Percentiles rank a stretch among this genome's conserved stretches.
Evolutionary conservation across 2,113 vertebrate genomes (phyloP).

Genomic region (Heterocephalus glaber): DNA sequence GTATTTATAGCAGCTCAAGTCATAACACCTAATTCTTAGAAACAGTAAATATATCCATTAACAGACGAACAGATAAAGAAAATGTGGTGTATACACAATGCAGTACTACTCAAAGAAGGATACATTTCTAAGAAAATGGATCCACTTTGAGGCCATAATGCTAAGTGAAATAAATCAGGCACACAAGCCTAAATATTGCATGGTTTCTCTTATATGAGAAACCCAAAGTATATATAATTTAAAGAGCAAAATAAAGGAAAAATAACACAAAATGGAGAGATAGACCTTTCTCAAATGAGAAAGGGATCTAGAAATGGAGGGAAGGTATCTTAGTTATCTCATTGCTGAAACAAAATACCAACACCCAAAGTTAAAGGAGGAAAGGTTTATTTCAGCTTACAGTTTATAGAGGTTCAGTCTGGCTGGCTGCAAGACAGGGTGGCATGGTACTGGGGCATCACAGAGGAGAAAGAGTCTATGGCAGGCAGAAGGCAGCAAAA

Average conservation of each 20-base stretch:
- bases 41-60: background rate
- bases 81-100: background rate
- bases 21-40: background rate
- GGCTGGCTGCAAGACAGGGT: no score
- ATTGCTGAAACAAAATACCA: background rate
- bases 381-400: background rate
- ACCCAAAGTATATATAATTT: background rate
- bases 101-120: background rate
- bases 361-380: background rate
- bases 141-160: background rate
- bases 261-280: background rate
- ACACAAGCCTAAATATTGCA: background rate
- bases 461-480: no score
- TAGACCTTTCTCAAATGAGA: background rate
- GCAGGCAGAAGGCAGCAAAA: background rate
- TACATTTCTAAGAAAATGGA: background rate
- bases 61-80: background rate
- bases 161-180: background rate
- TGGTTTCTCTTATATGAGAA: background rate
- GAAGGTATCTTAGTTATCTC: background rate
- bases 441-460: no score
- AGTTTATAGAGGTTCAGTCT: background rate
- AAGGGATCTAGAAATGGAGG: background rate
- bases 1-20: background rate
- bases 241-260: background rate